Conservation (phyloP, 2,797 vertebrate species). For the Amphiprion clarkii region DNA sequence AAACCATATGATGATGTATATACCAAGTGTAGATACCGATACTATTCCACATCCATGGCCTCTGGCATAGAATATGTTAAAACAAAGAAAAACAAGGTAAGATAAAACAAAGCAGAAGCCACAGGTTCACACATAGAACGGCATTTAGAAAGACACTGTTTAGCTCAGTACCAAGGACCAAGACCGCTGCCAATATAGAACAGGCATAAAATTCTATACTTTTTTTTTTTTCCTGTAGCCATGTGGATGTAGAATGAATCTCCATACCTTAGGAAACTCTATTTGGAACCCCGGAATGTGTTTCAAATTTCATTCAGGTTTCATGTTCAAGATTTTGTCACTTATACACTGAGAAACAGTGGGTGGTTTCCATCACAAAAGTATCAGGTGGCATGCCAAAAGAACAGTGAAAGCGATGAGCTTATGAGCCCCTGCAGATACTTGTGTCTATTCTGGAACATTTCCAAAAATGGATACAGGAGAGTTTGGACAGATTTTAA, state of each 20-base stretch:
- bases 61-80: background rate
- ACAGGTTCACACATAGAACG: background rate
- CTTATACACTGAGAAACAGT: background rate
- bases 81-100: background rate
- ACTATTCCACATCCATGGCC: background rate
- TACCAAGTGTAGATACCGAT: too few species aligned
- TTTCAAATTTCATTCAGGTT: background rate
- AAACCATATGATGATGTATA: too few species aligned
- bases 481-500: background rate
- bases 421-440: background rate
- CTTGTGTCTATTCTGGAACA: background rate
- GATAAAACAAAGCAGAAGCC: background rate
- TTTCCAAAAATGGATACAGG: background rate
- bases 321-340: background rate
- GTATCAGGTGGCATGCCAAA: background rate
- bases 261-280: background rate
- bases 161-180: background rate
- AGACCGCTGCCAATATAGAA: background rate
- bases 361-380: background rate
- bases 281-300: background rate
- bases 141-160: background rate
- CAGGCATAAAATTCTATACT: too few species aligned
- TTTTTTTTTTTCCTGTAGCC: too few species aligned
- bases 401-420: background rate
- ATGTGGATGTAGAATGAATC: background rate